Evolutionary conservation across 2,113 vertebrate species (phyloP).

Genomic region (Oenanthe melanoleuca): DNA sequence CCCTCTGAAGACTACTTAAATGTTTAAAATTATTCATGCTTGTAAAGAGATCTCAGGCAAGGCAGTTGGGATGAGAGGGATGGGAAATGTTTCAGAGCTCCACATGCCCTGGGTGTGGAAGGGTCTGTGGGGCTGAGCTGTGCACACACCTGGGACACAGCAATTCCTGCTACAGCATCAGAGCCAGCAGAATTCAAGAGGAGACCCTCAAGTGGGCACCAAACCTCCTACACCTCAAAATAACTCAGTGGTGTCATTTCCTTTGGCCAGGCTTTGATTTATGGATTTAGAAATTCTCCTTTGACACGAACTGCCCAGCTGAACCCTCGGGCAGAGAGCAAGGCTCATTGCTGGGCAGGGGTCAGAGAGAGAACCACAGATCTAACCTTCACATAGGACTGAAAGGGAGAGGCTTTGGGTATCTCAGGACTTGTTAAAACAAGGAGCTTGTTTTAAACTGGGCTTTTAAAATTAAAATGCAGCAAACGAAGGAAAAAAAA

Average conservation of each 20-base stretch:
- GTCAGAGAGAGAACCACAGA: neutral
- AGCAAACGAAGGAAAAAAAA: neutral
- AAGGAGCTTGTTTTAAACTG: neutral
- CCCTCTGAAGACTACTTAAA: constrained; percentile 36
- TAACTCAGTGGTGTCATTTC: neutral
- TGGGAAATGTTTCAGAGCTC: neutral
- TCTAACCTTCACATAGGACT: neutral
- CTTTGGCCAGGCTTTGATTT: neutral
- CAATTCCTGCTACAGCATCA: too few species aligned
- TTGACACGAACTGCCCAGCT: neutral
- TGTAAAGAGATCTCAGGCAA: neutral
- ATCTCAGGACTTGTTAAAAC: neutral
- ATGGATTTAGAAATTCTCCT: neutral
- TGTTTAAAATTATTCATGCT: neutral
- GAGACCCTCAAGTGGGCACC: neutral
- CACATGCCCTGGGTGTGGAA: rapidly evolving
- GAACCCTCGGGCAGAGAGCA: neutral
- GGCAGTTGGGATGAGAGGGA: rapidly evolving
- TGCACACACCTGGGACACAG: neutral
- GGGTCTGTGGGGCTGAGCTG: neutral
- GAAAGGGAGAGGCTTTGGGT: neutral
- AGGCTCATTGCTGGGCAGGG: neutral
- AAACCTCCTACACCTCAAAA: neutral
- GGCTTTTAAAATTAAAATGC: neutral
- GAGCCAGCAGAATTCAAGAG: neutral